Evolutionary conservation across 2,113 vertebrate species (phyloP).

Genomic region (Gallinago media): DNA sequence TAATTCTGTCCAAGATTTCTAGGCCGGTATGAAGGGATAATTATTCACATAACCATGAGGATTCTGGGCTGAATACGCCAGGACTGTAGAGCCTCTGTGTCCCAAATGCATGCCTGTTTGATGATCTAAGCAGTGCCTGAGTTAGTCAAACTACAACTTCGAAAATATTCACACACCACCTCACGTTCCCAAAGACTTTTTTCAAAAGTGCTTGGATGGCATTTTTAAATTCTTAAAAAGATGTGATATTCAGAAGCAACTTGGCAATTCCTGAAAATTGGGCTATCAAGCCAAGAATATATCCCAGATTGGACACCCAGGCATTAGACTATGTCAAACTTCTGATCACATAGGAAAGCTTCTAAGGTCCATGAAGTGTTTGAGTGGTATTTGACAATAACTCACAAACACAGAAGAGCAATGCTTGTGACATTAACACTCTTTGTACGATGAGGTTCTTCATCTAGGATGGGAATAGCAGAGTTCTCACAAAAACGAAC

Average conservation of each 20-base stretch:
- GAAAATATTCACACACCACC: not conserved
- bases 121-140: constrained; percentile 8
- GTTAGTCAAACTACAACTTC: not conserved
- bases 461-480: not conserved
- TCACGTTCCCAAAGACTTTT: not conserved
- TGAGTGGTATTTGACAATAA: not conserved
- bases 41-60: constrained; percentile 62
- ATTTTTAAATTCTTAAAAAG: not conserved
- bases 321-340: not conserved
- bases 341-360: not conserved
- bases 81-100: constrained; percentile 37
- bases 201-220: not conserved
- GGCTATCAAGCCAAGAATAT: not conserved
- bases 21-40: constrained; percentile 50
- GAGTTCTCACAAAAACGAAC: not conserved
- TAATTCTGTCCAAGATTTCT: constrained; percentile 64
- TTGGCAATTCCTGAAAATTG: not conserved
- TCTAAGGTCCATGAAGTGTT: not conserved
- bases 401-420: not conserved
- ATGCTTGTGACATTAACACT: not conserved
- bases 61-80: not conserved
- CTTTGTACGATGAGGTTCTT: not conserved
- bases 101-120: constrained; percentile 28
- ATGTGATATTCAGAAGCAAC: not conserved
- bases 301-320: not conserved